Percentiles rank a stretch among this genome's conserved stretches.
Evolutionary conservation across 2,888 invertebrate species (phyloP).

Genomic region (Lepidocyrtinus sp.): DNA sequence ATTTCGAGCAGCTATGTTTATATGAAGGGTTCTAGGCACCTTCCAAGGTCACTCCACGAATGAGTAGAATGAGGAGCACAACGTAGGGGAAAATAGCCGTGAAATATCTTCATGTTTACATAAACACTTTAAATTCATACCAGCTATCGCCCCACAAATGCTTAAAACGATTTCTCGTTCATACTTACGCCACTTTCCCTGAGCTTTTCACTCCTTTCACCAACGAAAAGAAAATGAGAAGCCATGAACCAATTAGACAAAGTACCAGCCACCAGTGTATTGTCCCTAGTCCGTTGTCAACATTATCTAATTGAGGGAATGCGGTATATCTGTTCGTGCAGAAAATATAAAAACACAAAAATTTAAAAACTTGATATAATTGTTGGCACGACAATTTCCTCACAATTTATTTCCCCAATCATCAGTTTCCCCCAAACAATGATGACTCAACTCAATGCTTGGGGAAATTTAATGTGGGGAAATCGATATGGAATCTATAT

Average conservation of each 20-base stretch:
- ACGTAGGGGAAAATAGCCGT: constrained; percentile 90
- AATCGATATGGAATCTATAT: neutral
- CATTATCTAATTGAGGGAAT: constrained; percentile 63
- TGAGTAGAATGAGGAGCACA: constrained; percentile 82
- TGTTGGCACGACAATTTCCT: no score
- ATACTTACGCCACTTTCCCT: constrained; percentile 80
- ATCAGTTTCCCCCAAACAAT: no score
- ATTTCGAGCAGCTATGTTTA: no score
- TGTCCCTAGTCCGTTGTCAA: constrained; percentile 68
- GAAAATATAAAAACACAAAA: neutral
- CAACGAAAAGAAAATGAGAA: constrained; percentile 37
- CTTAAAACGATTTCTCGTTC: neutral
- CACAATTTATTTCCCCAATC: no score
- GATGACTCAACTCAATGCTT: neutral
- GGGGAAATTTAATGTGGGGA: neutral
- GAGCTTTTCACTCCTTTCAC: constrained; percentile 51
- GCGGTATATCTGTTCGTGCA: constrained; percentile 69
- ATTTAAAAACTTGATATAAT: neutral
- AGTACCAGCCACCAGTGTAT: constrained; percentile 45
- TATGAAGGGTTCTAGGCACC: no score
- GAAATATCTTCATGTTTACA: no score
- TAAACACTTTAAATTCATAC: no score
- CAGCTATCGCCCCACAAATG: neutral
- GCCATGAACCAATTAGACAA: constrained; percentile 52
- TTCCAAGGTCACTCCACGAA: constrained; percentile 76